Conservation (phyloP, 2,888 invertebrate genomes). For the Anodontia alba region DNA sequence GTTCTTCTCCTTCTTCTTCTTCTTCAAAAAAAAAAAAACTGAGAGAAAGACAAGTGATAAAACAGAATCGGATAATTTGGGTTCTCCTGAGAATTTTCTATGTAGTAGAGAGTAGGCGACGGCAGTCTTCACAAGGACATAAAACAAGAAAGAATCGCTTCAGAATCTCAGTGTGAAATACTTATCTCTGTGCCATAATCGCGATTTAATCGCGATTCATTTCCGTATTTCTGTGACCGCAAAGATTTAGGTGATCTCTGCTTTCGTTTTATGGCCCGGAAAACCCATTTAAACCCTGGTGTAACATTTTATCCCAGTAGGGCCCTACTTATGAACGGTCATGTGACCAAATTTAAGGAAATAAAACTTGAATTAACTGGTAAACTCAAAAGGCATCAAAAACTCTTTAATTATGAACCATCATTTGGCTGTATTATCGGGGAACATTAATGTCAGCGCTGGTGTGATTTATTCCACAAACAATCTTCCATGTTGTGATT, state of each 20-base stretch:
- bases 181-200: not conserved
- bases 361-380: conserved; percentile 21
- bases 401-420: conserved; percentile 5
- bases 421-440: conserved; percentile 4
- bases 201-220: not conserved
- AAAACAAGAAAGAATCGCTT: too few relatives aligned
- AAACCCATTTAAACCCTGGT: not conserved
- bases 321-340: not conserved
- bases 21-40: too few relatives aligned
- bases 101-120: too few relatives aligned
- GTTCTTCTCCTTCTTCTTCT: too few relatives aligned
- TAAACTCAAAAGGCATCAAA: conserved; percentile 6
- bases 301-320: conserved; percentile 1
- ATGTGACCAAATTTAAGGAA: conserved; percentile 7
- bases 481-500: not conserved
- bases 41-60: too few relatives aligned
- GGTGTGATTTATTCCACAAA: not conserved
- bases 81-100: too few relatives aligned
- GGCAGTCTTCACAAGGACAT: too few relatives aligned
- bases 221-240: not conserved
- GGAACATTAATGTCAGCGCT: conserved; percentile 8
- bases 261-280: not conserved
- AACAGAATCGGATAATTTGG: too few relatives aligned
- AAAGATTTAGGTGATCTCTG: not conserved
- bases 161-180: not conserved